These are phyloP conservation scores for Sakesphorus luctuosus DNA, from an alignment of 2,113 vertebrate genomes.

Conservation along the genomic window DNA sequence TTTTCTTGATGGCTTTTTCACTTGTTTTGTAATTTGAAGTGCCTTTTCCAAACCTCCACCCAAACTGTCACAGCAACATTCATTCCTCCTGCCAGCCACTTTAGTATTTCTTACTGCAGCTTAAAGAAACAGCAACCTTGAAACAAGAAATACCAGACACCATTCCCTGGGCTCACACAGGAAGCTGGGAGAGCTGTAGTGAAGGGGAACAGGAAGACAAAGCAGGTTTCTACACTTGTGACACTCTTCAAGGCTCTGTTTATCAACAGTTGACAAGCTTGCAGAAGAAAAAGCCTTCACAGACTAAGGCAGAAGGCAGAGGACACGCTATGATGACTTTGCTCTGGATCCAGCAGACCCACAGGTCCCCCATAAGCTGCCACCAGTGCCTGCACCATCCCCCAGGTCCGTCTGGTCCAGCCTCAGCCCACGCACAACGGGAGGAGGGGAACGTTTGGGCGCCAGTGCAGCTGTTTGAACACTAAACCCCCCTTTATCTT, in stretches of 20 bases:
- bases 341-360: not conserved
- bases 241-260: not conserved
- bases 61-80: conserved; percentile 8
- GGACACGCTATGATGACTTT: fast-evolving
- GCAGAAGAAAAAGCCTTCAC: not conserved
- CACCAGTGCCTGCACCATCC: not conserved
- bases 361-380: not conserved
- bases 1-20: not conserved
- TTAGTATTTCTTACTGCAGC: not conserved
- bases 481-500: not conserved
- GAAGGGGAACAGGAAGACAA: not conserved
- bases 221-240: not conserved
- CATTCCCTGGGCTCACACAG: not conserved
- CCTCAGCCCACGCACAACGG: fast-evolving
- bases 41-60: not conserved
- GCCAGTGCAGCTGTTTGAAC: not conserved
- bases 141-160: not conserved
- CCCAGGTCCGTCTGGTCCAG: fast-evolving
- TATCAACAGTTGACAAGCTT: not conserved
- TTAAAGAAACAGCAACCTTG: not conserved
- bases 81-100: not conserved
- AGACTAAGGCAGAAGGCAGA: not conserved
- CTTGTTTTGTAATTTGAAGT: not conserved
- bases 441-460: not conserved
- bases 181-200: not conserved